phyloP scores from a whole-genome alignment of 1,140 invertebrate species.

The Heliothis virescens region DNA sequence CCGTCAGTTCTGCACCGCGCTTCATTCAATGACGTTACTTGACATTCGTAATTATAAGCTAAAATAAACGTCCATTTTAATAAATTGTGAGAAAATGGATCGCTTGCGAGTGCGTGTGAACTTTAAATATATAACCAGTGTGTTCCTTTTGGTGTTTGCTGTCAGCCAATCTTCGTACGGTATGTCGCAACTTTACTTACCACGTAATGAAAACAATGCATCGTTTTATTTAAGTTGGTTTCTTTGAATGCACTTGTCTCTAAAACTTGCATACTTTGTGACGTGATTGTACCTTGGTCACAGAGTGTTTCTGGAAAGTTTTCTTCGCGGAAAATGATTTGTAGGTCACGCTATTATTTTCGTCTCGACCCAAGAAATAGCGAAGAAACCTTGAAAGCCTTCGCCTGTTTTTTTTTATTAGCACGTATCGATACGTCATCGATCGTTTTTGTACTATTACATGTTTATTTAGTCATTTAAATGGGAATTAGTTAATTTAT shows the following conservation, averaged over 20 bases:
- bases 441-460: conserved; percentile 5
- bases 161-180: conserved; percentile 34
- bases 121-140: conserved; percentile 36
- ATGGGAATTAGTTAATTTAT: background rate
- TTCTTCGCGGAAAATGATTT: background rate
- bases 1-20: conserved; percentile 26
- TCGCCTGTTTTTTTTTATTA: conserved; percentile 22
- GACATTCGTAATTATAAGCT: conserved; percentile 40
- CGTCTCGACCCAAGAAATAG: conserved; percentile 6
- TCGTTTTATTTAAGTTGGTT: conserved; percentile 16
- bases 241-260: conserved; percentile 7
- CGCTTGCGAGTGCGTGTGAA: conserved; percentile 45
- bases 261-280: background rate
- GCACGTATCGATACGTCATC: conserved; percentile 21
- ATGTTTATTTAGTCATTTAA: background rate
- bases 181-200: conserved; percentile 41
- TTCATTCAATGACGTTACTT: conserved; percentile 36
- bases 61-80: conserved; percentile 42
- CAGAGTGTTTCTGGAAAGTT: background rate
- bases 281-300: background rate
- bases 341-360: conserved; percentile 29
- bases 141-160: conserved; percentile 42
- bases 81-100: conserved; percentile 46
- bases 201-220: conserved; percentile 39
- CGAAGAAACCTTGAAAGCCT: conserved; percentile 25